These are phyloP conservation scores for Pammene aurita DNA, from an alignment of 2,888 invertebrate genomes.

Conservation along the genomic window DNA sequence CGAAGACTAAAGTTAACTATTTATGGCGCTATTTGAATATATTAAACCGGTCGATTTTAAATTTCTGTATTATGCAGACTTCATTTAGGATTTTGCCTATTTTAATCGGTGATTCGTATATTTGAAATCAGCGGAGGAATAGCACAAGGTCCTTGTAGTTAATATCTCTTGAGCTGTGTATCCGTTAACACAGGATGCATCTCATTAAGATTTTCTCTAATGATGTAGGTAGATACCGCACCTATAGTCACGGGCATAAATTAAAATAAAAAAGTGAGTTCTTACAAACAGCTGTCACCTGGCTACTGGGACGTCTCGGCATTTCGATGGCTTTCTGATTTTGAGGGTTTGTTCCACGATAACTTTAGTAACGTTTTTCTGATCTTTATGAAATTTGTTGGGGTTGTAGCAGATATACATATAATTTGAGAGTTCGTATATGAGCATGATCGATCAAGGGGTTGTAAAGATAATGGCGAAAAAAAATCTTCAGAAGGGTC, in stretches of 20 bases:
- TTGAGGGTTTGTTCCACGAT: no score
- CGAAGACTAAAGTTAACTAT: slow-evolving; percentile 1
- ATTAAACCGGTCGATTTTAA: background rate
- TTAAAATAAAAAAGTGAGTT: no score
- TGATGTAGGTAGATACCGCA: background rate
- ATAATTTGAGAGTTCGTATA: no score
- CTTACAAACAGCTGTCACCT: no score
- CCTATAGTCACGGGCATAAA: background rate
- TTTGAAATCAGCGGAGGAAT: slow-evolving; percentile 33
- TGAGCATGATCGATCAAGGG: no score
- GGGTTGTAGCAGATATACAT: no score
- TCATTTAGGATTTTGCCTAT: slow-evolving; percentile 25
- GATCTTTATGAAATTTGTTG: no score
- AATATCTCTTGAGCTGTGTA: slow-evolving; percentile 34
- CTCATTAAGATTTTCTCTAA: slow-evolving; percentile 37
- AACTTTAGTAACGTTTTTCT: no score
- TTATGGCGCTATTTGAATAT: slow-evolving; percentile 1
- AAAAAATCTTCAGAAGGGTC: no score
- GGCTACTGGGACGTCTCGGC: no score
- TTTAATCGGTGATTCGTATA: slow-evolving; percentile 22
- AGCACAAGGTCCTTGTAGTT: slow-evolving; percentile 39
- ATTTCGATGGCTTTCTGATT: no score
- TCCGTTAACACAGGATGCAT: slow-evolving; percentile 39
- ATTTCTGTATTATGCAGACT: slow-evolving; percentile 9
- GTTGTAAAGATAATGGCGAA: no score